A percentile compares a stretch with the other conserved stretches of the same genome.
Evolutionary conservation across 30 jellyfish, hydroid and myxozoan species (phyloP).

Genomic region (Cassiopea andromeda): DNA sequence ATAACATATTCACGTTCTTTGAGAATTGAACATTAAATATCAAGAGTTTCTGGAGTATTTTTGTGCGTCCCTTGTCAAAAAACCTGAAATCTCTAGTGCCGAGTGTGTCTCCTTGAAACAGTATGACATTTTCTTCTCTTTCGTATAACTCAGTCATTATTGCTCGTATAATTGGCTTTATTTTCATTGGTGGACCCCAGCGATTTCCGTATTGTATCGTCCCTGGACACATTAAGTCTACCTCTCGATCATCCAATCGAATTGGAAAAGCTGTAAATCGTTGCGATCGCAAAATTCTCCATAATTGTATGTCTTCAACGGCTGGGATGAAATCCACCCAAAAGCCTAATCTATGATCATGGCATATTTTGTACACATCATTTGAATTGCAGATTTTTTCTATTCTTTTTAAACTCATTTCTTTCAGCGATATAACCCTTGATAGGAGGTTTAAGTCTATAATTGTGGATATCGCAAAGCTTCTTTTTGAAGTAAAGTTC

Average conservation of each 20-base stretch:
- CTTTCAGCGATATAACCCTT: constrained; percentile 45
- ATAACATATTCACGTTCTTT: constrained; percentile 28
- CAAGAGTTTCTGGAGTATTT: constrained; percentile 74
- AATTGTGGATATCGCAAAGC: constrained; percentile 61
- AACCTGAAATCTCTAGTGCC: constrained; percentile 83
- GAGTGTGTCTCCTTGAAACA: constrained; percentile 87
- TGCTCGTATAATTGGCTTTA: constrained; percentile 81
- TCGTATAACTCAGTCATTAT: constrained; percentile 80
- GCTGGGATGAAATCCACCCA: constrained; percentile 96
- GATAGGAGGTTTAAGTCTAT: constrained; percentile 71
- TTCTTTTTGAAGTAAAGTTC: not conserved
- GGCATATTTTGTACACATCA: constrained; percentile 71
- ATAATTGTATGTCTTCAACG: constrained; percentile 78
- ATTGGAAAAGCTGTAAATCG: constrained; percentile 81
- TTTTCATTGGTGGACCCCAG: constrained; percentile 94
- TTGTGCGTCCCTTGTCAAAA: constrained; percentile 76
- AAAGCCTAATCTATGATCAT: constrained; percentile 88
- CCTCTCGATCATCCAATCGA: constrained; percentile 47
- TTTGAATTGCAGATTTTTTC: constrained; percentile 6
- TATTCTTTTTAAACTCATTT: constrained; percentile 4
- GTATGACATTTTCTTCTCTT: constrained; percentile 74
- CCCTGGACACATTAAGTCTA: constrained; percentile 81
- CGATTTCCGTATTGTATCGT: constrained; percentile 79
- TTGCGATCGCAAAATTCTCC: constrained; percentile 86
- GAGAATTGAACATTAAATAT: constrained; percentile 81